Conservation (phyloP, 2,113 vertebrate genomes). For the Urocolius indicus region DNA sequence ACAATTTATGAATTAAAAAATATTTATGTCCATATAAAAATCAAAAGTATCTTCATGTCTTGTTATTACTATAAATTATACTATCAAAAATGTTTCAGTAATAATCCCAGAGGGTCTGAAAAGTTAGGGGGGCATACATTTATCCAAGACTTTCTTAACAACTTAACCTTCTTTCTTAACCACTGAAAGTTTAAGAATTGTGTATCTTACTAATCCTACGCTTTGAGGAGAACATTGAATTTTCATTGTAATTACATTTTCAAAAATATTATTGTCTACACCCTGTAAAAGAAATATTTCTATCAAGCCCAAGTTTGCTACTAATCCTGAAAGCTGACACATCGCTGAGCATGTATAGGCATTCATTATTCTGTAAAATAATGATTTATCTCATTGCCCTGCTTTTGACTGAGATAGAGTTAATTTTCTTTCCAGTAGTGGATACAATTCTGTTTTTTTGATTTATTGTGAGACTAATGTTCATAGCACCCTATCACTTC, state of each 20-base stretch:
- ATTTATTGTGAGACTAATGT: no score
- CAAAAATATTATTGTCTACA: not conserved
- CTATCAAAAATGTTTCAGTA: not conserved
- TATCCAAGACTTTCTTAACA: not conserved
- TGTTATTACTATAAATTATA: not conserved
- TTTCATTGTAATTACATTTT: not conserved
- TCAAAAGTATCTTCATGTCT: not conserved
- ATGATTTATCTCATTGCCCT: not conserved
- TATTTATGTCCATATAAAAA: not conserved
- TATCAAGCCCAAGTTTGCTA: not conserved
- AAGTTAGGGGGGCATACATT: not conserved
- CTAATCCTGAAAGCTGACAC: not conserved
- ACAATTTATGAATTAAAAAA: not conserved
- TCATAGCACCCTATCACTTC: no score
- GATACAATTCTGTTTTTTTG: no score
- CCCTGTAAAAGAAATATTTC: not conserved
- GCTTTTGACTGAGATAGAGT: no score
- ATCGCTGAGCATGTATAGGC: not conserved
- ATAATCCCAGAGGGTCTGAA: not conserved
- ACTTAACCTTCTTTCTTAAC: not conserved
- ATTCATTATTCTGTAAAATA: not conserved
- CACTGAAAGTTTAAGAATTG: not conserved
- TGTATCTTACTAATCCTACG: not conserved
- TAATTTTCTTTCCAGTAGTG: no score
- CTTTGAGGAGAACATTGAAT: not conserved